Conservation (phyloP, 2,113 vertebrate species). For the Anser cygnoides region DNA sequence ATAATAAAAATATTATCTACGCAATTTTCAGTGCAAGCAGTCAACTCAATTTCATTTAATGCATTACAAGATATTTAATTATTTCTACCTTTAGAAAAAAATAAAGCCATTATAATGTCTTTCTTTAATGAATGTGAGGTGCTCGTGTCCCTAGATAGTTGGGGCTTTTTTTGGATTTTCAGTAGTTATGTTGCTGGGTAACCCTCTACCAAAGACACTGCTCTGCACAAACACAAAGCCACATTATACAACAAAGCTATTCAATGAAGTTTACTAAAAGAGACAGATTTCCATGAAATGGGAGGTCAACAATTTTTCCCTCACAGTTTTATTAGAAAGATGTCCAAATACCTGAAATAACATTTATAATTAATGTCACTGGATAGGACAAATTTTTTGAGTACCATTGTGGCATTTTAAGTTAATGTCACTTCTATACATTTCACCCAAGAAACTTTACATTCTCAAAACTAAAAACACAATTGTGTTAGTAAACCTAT, state of each 20-base stretch:
- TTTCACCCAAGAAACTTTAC: neutral
- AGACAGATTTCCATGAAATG: neutral
- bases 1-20: neutral
- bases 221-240: conserved; percentile 33
- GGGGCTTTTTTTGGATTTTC: neutral
- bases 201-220: neutral
- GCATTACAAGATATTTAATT: neutral
- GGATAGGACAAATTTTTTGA: neutral
- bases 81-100: neutral
- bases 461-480: neutral
- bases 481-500: neutral
- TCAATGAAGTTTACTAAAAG: neutral
- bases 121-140: neutral
- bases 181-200: conserved; percentile 40
- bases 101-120: neutral
- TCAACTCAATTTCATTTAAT: neutral
- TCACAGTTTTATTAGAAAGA: neutral
- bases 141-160: neutral
- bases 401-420: neutral
- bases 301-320: neutral
- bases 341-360: neutral
- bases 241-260: conserved; percentile 8
- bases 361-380: neutral
- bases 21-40: neutral
- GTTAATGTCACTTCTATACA: neutral